Evolutionary conservation across 1,140 invertebrate genomes (phyloP), one percentile per base, ranked within the genome.

Genomic region (Yoshiicerus persimilis): DNA sequence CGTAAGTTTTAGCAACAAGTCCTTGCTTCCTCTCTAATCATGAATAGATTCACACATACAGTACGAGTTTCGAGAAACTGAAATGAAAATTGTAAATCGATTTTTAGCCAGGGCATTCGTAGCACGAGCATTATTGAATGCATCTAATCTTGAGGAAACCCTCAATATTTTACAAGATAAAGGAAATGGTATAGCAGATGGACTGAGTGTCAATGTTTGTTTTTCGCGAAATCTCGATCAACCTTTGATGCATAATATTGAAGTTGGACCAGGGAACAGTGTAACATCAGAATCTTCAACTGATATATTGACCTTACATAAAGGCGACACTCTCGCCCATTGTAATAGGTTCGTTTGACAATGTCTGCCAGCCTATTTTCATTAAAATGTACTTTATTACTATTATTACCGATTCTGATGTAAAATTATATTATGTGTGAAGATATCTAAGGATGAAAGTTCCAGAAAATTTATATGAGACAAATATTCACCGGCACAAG

Each of bases 341-440:
- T 95, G 95, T 87, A 97, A 97, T 92, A 96, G 94, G 96, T 97
- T n/a, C n/a, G n/a, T n/a, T n/a, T n/a, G n/a, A n/a, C n/a, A n/a
- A n/a, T n/a, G n/a, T n/a, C n/a, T n/a, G n/a, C n/a, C n/a, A n/a
- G n/a, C n/a, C n/a, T n/a, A n/a, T n/a, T n/a, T n/a, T n/a, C n/a
- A n/a, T n/a, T n/a, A n/a, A n/a, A n/a, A n/a, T n/a, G n/a, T n/a
- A n/a, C n/a, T n/a, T n/a, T n/a, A n/a, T n/a, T n/a, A n/a, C n/a
- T n/a, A n/a, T n/a, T n/a, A n/a, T 8, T 41, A 3, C 39, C 39
- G n/a, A n/a, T n/a, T 41, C 47, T 84, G 87, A 32, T 32, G 0
- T 39, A 41, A 39, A n/a, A 38, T 56, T 83, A 64, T 41, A 34
- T 23, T n/a, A 25, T 30, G 16, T 9, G 88, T 62, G 10, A 34